Conservation (phyloP, 1,140 invertebrate genomes). For the Steinernema feltiae region DNA sequence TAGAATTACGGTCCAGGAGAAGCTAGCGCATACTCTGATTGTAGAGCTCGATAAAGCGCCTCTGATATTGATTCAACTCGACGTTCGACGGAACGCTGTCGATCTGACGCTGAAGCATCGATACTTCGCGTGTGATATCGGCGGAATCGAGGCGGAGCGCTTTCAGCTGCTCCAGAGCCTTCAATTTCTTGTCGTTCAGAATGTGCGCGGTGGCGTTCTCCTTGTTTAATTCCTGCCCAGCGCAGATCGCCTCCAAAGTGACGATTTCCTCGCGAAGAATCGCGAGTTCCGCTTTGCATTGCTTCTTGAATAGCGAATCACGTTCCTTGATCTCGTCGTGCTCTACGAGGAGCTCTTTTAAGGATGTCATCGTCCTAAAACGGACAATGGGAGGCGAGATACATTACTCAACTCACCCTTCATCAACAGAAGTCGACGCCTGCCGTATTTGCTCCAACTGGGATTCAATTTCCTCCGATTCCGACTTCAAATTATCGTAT, state of each 20-base stretch:
- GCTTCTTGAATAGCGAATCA: slow-evolving; percentile 70
- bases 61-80: slow-evolving; percentile 87
- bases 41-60: slow-evolving; percentile 87
- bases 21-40: slow-evolving; percentile 82
- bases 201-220: neutral
- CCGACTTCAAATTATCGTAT: slow-evolving; percentile 22
- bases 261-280: slow-evolving; percentile 59
- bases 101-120: slow-evolving; percentile 70
- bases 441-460: neutral
- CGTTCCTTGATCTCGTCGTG: slow-evolving; percentile 71
- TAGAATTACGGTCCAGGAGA: slow-evolving; percentile 26
- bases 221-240: slow-evolving; percentile 30
- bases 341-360: slow-evolving; percentile 64
- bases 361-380: neutral
- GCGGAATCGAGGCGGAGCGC: slow-evolving; percentile 63
- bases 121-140: slow-evolving; percentile 75
- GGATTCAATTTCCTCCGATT: slow-evolving; percentile 9
- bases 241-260: slow-evolving; percentile 48
- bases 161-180: slow-evolving; percentile 56
- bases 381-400: neutral
- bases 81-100: slow-evolving; percentile 84
- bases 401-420: slow-evolving; percentile 16
- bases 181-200: neutral
- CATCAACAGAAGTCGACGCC: slow-evolving; percentile 8
- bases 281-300: slow-evolving; percentile 66